Evolutionary conservation across 2,113 vertebrate species (phyloP), one percentile per base, ranked within the genome.

Genomic region (Natator depressus): DNA sequence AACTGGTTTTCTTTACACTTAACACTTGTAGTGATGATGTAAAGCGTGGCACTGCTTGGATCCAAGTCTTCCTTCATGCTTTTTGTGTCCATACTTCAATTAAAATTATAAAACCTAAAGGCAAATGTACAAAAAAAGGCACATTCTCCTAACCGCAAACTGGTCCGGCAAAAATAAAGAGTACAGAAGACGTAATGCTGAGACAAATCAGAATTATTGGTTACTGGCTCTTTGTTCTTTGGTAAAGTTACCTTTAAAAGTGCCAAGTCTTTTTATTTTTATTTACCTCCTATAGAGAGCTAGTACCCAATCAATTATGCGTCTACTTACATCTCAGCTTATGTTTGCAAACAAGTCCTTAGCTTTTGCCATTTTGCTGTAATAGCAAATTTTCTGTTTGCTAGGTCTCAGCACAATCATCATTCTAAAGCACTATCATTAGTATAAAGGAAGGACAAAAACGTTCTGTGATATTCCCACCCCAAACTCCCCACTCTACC

Each of bases 51-150:
- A 99, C 99, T 99, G 98, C 98, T 98, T 98, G 98, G 99, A 99
- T 99, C 98, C 98, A 98, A 99, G 98, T 98, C 98, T 98, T 99
- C 99, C 99, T 99, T 99, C 98, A 98, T 99, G 98, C 98, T 98
- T 98, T 93, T 98, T 98, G 98, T 99, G 98, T 99, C 98, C 97
- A 98, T 98, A 98, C 98, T 97, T 98, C 98, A 97, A 98, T 98
- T 98, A 97, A 98, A 98, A 99, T 98, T 98, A 98, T 98, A 98
- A 99, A 98, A 98, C 99, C 98, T 99, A 98, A 99, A 99, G 99
- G 98, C 97, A 99, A 99, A 99, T 99, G 98, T 99, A 99, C 98
- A 99, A 99, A 99, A 97, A 99, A 99, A 99, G 99, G 99, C 99
- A 99, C 99, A 98, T 99, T 99, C 98, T 99, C 98, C 98, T 99